Evolutionary conservation across 35 echinoderm and acorn worm genomes (phyloP).

Genomic region (Heliocidaris tuberculata): DNA sequence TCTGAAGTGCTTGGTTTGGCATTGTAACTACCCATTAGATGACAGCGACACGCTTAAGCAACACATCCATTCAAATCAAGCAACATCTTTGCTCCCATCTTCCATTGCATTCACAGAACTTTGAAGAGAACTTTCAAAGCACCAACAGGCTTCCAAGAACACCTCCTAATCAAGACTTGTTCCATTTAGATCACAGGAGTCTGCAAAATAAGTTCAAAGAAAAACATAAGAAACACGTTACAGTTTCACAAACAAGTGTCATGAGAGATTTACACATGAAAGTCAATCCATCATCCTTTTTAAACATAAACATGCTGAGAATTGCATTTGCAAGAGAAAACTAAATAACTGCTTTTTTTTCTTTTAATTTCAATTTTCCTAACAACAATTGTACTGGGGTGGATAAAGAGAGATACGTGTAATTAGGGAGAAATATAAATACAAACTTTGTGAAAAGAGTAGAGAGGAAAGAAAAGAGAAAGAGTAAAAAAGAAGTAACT

Average conservation of each 20-base stretch:
- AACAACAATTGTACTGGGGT: too few relatives aligned
- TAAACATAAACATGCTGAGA: background rate
- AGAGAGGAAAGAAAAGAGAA: background rate
- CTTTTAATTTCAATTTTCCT: background rate
- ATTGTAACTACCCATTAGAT: conserved; percentile 56
- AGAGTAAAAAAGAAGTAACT: background rate
- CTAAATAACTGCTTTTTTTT: background rate
- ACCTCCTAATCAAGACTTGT: background rate
- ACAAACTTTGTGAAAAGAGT: too few relatives aligned
- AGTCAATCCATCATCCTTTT: background rate
- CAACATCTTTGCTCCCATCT: conserved; percentile 21
- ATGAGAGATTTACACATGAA: background rate
- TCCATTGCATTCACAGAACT: background rate
- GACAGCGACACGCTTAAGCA: conserved; percentile 25
- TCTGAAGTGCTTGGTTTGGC: conserved; percentile 43
- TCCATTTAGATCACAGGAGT: conserved; percentile 8
- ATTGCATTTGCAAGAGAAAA: background rate
- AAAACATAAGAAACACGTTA: background rate
- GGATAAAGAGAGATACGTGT: too few relatives aligned
- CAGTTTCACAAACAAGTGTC: background rate
- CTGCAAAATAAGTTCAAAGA: background rate
- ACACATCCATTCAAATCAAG: background rate
- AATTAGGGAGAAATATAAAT: too few relatives aligned
- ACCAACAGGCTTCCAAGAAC: background rate
- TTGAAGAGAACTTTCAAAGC: background rate